Evolutionary conservation across 2,113 vertebrate genomes (phyloP), one percentile per base, ranked within the genome.

Genomic region (Heterotis niloticus): DNA sequence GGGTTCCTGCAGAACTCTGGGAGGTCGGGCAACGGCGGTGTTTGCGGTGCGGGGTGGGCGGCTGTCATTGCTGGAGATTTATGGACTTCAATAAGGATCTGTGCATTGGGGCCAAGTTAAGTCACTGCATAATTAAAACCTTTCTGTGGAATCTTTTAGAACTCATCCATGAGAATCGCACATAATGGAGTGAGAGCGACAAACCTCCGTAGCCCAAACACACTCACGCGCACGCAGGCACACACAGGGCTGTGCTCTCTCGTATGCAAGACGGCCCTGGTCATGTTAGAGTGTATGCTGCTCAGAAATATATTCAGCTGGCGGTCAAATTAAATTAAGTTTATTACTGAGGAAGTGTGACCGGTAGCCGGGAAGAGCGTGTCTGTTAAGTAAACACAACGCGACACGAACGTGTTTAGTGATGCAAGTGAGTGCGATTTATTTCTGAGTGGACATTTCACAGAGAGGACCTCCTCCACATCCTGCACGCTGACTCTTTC

Each of bases 41-140:
- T 88, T 83, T 87, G 82, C 64, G 57, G 83, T 82, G 71, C 67
- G 54, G 81, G 86, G 84, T 85, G 86, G 77, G 78, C 82, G 78
- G 66, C 79, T 74, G 81, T 89, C 83, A 54, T 85, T 84, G 28
- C 64, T 76, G 75, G 79, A 89, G 88, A 92, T 91, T 91, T 91
- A 90, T 85, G 82, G 82, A 83, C 80, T 84, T 85, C 82, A 87
- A 84, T 86, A 88, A 86, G 84, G 78, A 81, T 88, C 86, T 82
- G 81, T 83, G 79, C 83, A 79, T 81, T 52, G 18, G 78, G 83
- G 89, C 88, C 88, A 90, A 90, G 88, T 81, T 81, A 81, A 88
- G 84, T 85, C 83, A 83, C 81, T 82, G 57, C 81, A 83, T 90
- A 91, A 91, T 91, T 90, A 91, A 90, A 91, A 85, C 83, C 88